Evolutionary conservation across 2,113 vertebrate species (phyloP), one percentile per base, ranked within the genome.

Genomic region (Thalassarche chlororhynchos): DNA sequence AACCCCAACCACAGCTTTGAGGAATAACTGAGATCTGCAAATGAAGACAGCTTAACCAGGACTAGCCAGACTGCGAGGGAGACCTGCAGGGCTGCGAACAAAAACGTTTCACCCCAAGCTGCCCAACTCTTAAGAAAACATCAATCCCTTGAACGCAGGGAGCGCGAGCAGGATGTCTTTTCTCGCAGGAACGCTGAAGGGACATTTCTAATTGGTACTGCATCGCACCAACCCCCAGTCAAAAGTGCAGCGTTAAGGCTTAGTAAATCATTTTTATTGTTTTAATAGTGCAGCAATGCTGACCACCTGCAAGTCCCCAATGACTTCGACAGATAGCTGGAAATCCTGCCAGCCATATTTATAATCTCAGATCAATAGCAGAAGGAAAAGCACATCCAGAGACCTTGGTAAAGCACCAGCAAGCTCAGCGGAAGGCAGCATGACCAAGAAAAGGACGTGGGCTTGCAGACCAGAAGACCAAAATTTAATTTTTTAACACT

Each of bases 311-410:
- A 88, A 84, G 72, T 40, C 58, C 69, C 36, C 71, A 44, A 1
- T 23, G 84, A 57, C 87, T 82, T 36, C 3, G 16, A 71, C 0
- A 2, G 86, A 71, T 6, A 76, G 57, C 71, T 71, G 40, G 52
- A 87, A 91, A 64, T 38, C 72, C 77, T 79, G 83, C 86, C 91
- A 84, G 76, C 46, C 76, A 11, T 76, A 96, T 95, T 96, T 96
- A 72, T 91, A 85, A 89, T 69, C 60, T 42, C 65, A 24, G 77
- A 94, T 96, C 95, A 95, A 96, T 84, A 93, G 44, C 57, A 87
- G 87, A 89, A 89, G 52, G 87, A 87, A 89, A 94, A 95, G 49
- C 36, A 90, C 44, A 76, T 26, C 52, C 72, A 91, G 87, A 92
- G 92, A 61, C 72, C 79, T 81, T 44, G 47, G 38, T 38, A 24